Base-by-base conservation (phyloP, 2,797 vertebrate genomes). In the Cossypha niveicapilla region DNA sequence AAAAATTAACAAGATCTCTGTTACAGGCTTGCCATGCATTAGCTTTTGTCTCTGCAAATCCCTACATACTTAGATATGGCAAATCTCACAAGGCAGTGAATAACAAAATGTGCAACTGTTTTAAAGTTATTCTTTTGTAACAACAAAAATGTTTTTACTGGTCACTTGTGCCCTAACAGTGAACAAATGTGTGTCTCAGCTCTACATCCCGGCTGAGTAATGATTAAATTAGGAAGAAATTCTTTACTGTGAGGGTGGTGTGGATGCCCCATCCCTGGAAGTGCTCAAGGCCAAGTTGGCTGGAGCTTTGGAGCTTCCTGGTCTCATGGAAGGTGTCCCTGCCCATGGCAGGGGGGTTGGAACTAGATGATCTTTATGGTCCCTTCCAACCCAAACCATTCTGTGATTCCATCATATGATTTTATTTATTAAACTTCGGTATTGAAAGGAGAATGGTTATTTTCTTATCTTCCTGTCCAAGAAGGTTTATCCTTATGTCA, bases 341-440 rank as follows among this genome's bases (percentile, higher is more conserved):
- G 35, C 3, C 78, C 1, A 0, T 19, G 25, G 32, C 32, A 70
- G n/a, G 6, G 0, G 1, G 10, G 8, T 14, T 75, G 50, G 32
- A 82, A 34, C 21, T 2, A 1, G 11, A 18, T 30, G 22, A 27
- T 57, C 12, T 45, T 63, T n/a, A 63, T 57, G n/a, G 13, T 14
- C 3, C 10, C 8, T 63, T 45, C 44, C 21, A 88, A 39, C 14
- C 6, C 21, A 70, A 82, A 45, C 15, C 10, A 51, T 58, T 70
- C 44, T 19, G 18, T 48, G 18, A n/a, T 54, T 37, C 34, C n/a
- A 18, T 35, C 2, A 37, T 10, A 61, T 11, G 4, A 30, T 44
- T 44, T 67, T 58, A 65, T 11, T 81, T 51, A 58, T 65, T 75
- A 56, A 90, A 72, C 22, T 50, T 80, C 3, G 5, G 51, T 48